Evolutionary conservation across 2,888 invertebrate species (phyloP), one percentile per base, ranked within the genome.

Genomic region (Rutpela maculata): DNA sequence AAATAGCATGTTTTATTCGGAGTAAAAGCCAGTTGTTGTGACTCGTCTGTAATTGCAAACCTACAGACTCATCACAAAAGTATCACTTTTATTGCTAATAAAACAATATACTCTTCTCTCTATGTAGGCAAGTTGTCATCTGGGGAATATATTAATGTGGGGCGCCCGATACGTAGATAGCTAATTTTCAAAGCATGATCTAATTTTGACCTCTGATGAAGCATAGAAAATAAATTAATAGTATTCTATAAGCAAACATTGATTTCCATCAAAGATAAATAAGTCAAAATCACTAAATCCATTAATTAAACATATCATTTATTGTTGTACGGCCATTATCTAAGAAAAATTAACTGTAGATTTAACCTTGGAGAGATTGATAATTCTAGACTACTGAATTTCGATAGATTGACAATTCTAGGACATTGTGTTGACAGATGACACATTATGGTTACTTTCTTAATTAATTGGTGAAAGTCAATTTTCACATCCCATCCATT

Each of bases 361-460:
- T 15, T 15, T 17, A 17, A 43, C 65, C 65, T 65, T 65, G 43
- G 43, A 56, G 3, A 31, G 68, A 57, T 56, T 18, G 35, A 55
- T 35, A 18, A 35, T 35, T 35, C 31, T 69, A 22, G 57, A n/a
- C 35, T 69, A 43, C 43, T 43, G 43, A 26, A 17, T 18, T 10
- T n/a, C 12, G n/a, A 17, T 60, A 17, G 60, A 70, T 11, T 70
- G 70, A 70, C 70, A 70, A 26, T 70, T 70, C 70, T 70, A 38
- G 70, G 60, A 43, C 19, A 18, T 9, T 38, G 15, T 38, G 19
- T 9, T 70, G 70, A 70, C 70, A 70, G 60, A 70, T 59, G 70
- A 31, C 56, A 31, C 68, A 31, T 67, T 63, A 63, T 10, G 11
- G 17, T 17, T 31, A 35, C 35, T 35, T 35, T 35, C n/a, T 65